Conservation (phyloP, 2,113 vertebrate species). For the Sinocyclocheilus anshuiensis region DNA sequence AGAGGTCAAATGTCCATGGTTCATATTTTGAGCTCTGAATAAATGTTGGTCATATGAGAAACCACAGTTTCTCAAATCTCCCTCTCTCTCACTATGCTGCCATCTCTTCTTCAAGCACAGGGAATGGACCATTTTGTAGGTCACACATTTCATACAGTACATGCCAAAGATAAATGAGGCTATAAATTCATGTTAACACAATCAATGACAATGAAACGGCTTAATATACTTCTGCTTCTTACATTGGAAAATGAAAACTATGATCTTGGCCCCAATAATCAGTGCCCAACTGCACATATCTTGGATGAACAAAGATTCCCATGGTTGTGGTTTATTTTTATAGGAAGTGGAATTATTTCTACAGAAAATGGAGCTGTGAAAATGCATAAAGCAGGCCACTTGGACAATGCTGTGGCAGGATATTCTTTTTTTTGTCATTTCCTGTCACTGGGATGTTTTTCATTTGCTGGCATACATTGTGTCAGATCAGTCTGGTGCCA, state of each 20-base stretch:
- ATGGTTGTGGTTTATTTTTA: constrained; percentile 54
- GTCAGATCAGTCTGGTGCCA: background rate
- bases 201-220: background rate
- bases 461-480: constrained; percentile 11
- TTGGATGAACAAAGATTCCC: constrained; percentile 45
- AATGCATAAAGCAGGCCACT: constrained; percentile 41
- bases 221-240: background rate
- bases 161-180: background rate
- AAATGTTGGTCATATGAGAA: constrained; percentile 49
- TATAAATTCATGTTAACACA: background rate
- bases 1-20: constrained; percentile 53
- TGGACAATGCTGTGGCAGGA: constrained; percentile 29
- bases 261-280: constrained; percentile 11
- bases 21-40: constrained; percentile 53
- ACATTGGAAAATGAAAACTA: constrained; percentile 22
- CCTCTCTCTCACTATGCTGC: background rate
- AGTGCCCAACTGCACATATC: constrained; percentile 30
- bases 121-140: constrained; percentile 13
- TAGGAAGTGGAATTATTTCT: constrained; percentile 43
- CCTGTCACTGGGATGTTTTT: constrained; percentile 41
- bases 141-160: background rate
- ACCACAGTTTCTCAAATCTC: constrained; percentile 45
- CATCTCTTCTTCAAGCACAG: background rate
- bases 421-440: constrained; percentile 42
- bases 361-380: constrained; percentile 24